Evolutionary conservation across 1,140 invertebrate genomes (phyloP).

Genomic region (Bombus soroeensis): DNA sequence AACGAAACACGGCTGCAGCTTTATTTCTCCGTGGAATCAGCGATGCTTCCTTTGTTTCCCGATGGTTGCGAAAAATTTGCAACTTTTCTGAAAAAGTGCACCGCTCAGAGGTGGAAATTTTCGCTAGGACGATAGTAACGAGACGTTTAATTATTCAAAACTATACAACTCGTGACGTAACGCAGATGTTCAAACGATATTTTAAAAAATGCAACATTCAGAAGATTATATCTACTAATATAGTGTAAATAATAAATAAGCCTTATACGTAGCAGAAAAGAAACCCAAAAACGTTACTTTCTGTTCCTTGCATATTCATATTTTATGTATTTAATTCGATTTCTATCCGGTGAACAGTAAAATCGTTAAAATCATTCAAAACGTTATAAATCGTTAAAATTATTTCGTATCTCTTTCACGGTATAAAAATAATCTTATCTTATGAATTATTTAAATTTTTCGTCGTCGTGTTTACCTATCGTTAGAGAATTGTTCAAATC

Average conservation of each 20-base stretch:
- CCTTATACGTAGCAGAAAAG: not conserved
- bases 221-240: not conserved
- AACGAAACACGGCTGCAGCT: not conserved
- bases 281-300: not conserved
- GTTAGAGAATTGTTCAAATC: not conserved
- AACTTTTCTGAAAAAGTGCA: not conserved
- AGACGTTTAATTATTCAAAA: not conserved
- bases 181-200: not conserved
- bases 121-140: not conserved
- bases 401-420: no score
- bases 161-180: not conserved
- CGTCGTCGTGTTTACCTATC: not conserved
- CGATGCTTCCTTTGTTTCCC: not conserved
- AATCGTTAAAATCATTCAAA: no score
- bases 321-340: not conserved
- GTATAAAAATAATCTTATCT: no score
- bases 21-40: not conserved
- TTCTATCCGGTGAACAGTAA: not conserved
- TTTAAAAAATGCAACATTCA: not conserved
- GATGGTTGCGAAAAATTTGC: not conserved
- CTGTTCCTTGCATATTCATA: not conserved
- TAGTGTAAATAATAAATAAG: not conserved
- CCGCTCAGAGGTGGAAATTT: not conserved
- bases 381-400: no score
- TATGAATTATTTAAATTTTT: not conserved